Percentiles rank a stretch among this genome's conserved stretches.
These are phyloP conservation scores for Ophion costatus DNA, from an alignment of 2,888 invertebrate genomes.

Conservation along the genomic window DNA sequence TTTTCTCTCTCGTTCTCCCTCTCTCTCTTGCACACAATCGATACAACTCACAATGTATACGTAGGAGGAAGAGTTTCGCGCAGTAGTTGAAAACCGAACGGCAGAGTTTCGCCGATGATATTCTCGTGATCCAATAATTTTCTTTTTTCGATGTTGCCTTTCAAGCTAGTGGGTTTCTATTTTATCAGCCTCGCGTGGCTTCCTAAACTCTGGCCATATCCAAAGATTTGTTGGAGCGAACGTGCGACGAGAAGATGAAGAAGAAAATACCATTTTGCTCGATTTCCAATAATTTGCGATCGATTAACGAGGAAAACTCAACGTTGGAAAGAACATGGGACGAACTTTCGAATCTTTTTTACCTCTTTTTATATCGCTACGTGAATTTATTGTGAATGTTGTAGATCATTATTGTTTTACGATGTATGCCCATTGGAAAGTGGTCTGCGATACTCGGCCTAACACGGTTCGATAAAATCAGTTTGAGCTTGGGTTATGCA, in stretches of 20 bases:
- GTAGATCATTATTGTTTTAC: too few relatives aligned
- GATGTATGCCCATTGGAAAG: too few relatives aligned
- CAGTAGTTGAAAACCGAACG: slow-evolving; percentile 5
- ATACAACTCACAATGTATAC: slow-evolving; percentile 4
- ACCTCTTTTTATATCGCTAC: not conserved
- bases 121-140: slow-evolving; percentile 26
- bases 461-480: too few relatives aligned
- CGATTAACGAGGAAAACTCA: not conserved
- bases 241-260: not conserved
- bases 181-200: not conserved
- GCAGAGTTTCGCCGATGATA: not conserved
- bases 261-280: not conserved
- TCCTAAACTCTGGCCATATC: not conserved
- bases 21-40: not conserved
- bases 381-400: too few relatives aligned
- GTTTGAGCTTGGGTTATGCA: too few relatives aligned
- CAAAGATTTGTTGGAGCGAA: slow-evolving; percentile 2
- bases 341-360: too few relatives aligned
- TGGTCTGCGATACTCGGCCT: too few relatives aligned
- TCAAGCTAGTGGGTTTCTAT: not conserved
- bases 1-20: not conserved
- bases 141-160: not conserved
- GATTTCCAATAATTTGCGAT: not conserved
- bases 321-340: not conserved
- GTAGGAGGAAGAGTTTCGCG: slow-evolving; percentile 2